These are phyloP conservation scores for Lerema accius DNA, from an alignment of 1,140 invertebrate species.

Conservation along the genomic window DNA sequence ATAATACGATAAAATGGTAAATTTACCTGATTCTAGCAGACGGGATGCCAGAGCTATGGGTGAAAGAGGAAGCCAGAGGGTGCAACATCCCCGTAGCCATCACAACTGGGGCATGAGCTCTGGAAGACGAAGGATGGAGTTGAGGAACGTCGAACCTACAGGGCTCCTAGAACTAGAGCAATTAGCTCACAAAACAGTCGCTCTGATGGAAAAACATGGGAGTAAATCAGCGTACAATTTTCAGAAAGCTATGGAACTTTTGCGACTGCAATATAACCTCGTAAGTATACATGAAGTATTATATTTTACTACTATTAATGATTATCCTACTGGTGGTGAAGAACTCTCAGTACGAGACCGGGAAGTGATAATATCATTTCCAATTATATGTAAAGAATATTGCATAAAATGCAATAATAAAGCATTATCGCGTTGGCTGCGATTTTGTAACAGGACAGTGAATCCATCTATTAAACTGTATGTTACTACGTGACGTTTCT, in stretches of 20 bases:
- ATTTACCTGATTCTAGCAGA: constrained; percentile 3
- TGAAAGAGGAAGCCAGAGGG: constrained; percentile 2
- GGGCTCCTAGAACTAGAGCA: constrained; percentile 43
- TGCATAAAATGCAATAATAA: too few species aligned
- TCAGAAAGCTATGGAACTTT: constrained; percentile 42
- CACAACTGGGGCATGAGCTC: constrained; percentile 41
- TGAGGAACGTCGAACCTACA: constrained; percentile 33
- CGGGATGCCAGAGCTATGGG: constrained; percentile 3
- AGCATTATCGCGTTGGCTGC: too few species aligned
- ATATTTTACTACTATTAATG: too few species aligned
- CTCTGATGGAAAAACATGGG: constrained; percentile 44
- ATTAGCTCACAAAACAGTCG: constrained; percentile 36
- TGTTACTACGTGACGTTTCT: too few species aligned
- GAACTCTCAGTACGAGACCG: too few species aligned
- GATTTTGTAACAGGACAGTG: too few species aligned
- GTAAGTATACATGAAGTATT: constrained; percentile 49
- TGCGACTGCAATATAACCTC: constrained; percentile 49
- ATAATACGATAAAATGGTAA: constrained; percentile 1
- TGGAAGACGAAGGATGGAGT: constrained; percentile 33
- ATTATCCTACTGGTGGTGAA: too few species aligned
- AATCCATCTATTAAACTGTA: too few species aligned
- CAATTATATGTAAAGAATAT: too few species aligned
- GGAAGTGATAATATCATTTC: too few species aligned
- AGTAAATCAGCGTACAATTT: constrained; percentile 41
- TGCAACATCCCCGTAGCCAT: constrained; percentile 31